Conservation (phyloP, 2,888 invertebrate species). For the Petrophora chlorosata region DNA sequence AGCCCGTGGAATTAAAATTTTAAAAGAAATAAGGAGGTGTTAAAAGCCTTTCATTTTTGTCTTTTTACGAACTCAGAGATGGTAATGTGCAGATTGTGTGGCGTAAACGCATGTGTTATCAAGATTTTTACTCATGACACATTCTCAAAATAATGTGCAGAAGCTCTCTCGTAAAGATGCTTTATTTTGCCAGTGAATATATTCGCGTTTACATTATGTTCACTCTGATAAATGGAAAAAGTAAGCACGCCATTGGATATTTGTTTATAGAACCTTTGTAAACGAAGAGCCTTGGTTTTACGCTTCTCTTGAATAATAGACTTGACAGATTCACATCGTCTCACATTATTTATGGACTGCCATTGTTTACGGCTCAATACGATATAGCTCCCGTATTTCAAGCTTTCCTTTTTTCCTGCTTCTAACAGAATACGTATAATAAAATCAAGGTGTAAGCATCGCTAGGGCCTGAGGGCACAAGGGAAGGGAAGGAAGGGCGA, state of each 20-base stretch:
- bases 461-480: conserved; percentile 41
- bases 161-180: not conserved
- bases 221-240: no score
- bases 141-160: not conserved
- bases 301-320: conserved; percentile 4
- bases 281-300: not conserved
- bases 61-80: conserved; percentile 5
- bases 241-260: not conserved
- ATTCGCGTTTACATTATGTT: no score
- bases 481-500: conserved; percentile 51
- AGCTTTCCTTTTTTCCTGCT: conserved; percentile 25
- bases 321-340: conserved; percentile 14
- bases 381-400: conserved; percentile 16
- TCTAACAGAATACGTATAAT: conserved; percentile 31
- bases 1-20: conserved; percentile 56
- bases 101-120: conserved; percentile 6
- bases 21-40: conserved; percentile 49
- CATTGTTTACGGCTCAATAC: conserved; percentile 28
- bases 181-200: no score
- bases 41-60: conserved; percentile 35
- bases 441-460: conserved; percentile 54
- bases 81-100: conserved; percentile 1
- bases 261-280: not conserved
- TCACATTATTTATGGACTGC: conserved; percentile 19
- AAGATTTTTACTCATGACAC: conserved; percentile 5